A percentile compares a stretch with the other conserved stretches of the same genome.
Conservation (phyloP, 1,140 invertebrate species). For the Conus betulinus region DNA sequence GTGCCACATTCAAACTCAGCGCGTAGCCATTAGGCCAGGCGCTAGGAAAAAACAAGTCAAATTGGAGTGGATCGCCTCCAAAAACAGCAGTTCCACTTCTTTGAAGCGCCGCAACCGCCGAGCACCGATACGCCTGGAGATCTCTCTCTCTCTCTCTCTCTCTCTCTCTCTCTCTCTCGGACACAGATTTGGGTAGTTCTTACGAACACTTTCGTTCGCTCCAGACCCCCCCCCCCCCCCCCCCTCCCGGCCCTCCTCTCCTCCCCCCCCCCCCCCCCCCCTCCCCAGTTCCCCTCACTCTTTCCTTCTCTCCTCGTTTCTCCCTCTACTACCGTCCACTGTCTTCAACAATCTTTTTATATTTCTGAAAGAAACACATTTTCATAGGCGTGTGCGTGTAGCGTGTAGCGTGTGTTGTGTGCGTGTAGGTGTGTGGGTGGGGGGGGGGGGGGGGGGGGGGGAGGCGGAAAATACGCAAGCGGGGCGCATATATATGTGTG, state of each 20-base stretch:
- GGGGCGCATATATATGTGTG: neutral
- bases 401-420: neutral
- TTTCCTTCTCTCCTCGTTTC: neutral
- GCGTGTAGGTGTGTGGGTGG: neutral
- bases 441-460: neutral
- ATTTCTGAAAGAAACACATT: neutral
- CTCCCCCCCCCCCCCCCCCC: neutral
- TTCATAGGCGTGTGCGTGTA: neutral
- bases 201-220: no score
- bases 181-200: no score
- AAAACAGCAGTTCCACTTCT: no score
- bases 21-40: no score
- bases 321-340: neutral
- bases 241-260: neutral
- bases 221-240: no score
- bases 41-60: no score
- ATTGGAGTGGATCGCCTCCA: no score
- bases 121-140: no score
- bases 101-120: no score
- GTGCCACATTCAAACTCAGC: no score
- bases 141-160: no score
- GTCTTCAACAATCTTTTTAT: neutral
- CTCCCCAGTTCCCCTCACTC: neutral
- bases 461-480: neutral
- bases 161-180: no score